A percentile compares a stretch with the other conserved stretches of the same genome.
These are phyloP conservation scores for Hesperophylax magnus DNA, from an alignment of 1,140 invertebrate genomes.

Conservation along the genomic window DNA sequence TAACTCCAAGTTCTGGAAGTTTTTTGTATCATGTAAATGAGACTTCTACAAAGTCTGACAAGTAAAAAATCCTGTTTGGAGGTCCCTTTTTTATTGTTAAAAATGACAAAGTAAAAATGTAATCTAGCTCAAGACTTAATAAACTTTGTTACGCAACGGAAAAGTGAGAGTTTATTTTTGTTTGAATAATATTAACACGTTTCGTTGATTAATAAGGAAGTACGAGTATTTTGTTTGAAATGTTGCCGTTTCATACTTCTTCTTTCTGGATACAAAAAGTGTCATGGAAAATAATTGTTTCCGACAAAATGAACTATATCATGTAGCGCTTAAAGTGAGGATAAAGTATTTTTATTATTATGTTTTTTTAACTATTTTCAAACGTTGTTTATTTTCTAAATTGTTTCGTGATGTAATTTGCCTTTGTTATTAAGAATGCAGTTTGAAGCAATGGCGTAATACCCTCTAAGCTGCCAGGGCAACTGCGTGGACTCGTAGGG, in stretches of 20 bases:
- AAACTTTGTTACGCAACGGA: background rate
- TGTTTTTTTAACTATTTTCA: too few relatives aligned
- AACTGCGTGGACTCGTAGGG: too few relatives aligned
- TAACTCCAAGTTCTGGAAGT: background rate
- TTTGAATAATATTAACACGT: conserved; percentile 28
- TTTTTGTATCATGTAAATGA: background rate
- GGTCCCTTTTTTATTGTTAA: background rate
- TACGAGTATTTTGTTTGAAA: conserved; percentile 25
- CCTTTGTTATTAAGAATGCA: too few relatives aligned
- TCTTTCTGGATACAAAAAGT: too few relatives aligned
- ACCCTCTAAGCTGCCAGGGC: too few relatives aligned
- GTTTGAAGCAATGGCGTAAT: too few relatives aligned
- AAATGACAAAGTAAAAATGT: background rate
- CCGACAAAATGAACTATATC: too few relatives aligned
- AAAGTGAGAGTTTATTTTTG: conserved; percentile 25
- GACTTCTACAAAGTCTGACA: background rate
- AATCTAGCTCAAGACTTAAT: background rate
- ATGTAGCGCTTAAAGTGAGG: too few relatives aligned
- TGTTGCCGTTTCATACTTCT: conserved; percentile 8
- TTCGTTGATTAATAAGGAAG: conserved; percentile 30
- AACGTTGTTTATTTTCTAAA: too few relatives aligned
- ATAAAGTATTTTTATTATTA: too few relatives aligned
- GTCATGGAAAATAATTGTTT: too few relatives aligned
- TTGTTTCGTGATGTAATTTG: too few relatives aligned
- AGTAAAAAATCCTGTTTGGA: background rate